Evolutionary conservation across 2,113 vertebrate genomes (phyloP), one percentile per base, ranked within the genome.

Genomic region (Rhadina sibilatrix): DNA sequence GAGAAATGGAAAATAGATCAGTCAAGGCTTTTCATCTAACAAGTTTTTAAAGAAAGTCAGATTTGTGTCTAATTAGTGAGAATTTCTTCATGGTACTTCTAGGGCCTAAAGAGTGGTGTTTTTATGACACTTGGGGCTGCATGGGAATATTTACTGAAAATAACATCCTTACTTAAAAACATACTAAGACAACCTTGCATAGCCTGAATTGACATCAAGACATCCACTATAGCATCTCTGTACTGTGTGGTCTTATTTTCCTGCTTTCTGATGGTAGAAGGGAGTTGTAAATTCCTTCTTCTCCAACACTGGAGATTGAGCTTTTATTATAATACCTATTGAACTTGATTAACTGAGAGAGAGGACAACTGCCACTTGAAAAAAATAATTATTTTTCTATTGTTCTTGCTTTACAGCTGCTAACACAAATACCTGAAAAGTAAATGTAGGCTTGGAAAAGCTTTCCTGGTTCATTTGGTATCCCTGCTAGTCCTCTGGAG

Each of bases 1-100:
- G 63, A 74, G 76, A 86, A 90, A 90, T 78, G 64, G 83, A 83
- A 89, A 93, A 90, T 52, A 92, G 85, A 96, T 95, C 94, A 96
- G 56, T 89, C 71, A 74, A 83, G 60, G 83, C 83, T 93, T 96
- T 94, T 94, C 84, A 94, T 95, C 93, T 94, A 81, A 70, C 28
- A 64, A 60, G 47, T 21, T 94, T 76, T 74, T 90, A 81, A 88
- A 90, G 85, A 56, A 80, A 94, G 31, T 35, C 64, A 60, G 47
- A 68, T 88, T 93, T 24, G 3, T 81, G 83, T 91, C 85, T 88
- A 88, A 95, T 94, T 93, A 97, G 88, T 30, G 60, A 88, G 66
- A 88, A 70, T 54, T 81, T 92, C 60, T 92, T 75, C 17, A 3
- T 75, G 44, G 64, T 90, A 47, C 59, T 94, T 95, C 56, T 50